A percentile compares a stretch with the other conserved stretches of the same genome.
phyloP scores from a whole-genome alignment of 2,113 vertebrate genomes.

The Thunnus maccoyii region DNA sequence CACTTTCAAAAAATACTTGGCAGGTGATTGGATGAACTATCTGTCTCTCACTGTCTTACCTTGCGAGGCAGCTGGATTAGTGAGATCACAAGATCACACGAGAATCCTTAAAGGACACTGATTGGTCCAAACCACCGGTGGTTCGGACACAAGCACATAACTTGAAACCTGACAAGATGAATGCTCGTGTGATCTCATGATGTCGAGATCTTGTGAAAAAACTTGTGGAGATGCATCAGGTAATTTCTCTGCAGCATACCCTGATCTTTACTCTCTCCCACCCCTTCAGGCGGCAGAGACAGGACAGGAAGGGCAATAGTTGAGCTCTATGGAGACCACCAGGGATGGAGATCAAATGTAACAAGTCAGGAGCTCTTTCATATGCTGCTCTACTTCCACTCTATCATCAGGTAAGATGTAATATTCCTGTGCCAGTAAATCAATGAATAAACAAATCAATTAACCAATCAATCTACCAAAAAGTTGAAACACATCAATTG shows the following conservation, averaged over 20 bases:
- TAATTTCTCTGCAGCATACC: not conserved
- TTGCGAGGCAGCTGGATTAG: too few species aligned
- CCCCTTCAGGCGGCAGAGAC: slow-evolving; percentile 89
- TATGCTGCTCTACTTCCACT: slow-evolving; percentile 88
- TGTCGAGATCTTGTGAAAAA: too few species aligned
- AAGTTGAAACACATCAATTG: not conserved
- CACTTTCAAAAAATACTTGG: too few species aligned
- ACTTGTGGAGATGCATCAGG: too few species aligned
- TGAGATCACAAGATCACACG: too few species aligned
- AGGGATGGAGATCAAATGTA: slow-evolving; percentile 83
- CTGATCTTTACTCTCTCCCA: not conserved
- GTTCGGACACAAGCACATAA: too few species aligned
- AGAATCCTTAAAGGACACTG: too few species aligned
- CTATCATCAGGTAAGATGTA: slow-evolving; percentile 87
- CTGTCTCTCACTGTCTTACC: too few species aligned
- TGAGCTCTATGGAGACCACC: slow-evolving; percentile 87
- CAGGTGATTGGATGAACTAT: too few species aligned
- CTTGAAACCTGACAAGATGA: too few species aligned
- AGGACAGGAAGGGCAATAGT: slow-evolving; percentile 87
- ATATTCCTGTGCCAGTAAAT: not conserved
- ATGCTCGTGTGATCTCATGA: too few species aligned
- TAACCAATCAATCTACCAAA: not conserved
- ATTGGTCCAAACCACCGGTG: too few species aligned
- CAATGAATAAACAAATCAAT: not conserved
- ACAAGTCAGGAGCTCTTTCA: slow-evolving; percentile 83